Percentiles rank a stretch among this genome's conserved stretches.
These are phyloP conservation scores for Ispidina picta DNA, from an alignment of 2,797 vertebrate species.

Conservation along the genomic window DNA sequence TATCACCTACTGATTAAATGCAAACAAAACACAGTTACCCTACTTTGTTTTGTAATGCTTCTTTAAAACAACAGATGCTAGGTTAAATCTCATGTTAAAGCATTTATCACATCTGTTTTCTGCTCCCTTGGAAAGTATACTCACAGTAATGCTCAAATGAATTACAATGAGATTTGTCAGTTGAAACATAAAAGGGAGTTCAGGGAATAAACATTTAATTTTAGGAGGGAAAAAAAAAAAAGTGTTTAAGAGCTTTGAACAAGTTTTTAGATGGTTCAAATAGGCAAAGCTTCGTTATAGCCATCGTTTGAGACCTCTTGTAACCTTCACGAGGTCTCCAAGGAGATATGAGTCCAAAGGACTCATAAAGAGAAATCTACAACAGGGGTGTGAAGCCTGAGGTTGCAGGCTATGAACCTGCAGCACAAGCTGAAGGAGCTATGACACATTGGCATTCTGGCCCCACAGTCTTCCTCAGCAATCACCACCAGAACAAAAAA, in stretches of 20 bases:
- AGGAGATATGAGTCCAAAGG: neutral
- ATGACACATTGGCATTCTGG: rapidly evolving
- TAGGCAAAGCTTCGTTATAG: neutral
- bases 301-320: neutral
- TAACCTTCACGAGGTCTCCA: neutral
- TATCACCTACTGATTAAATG: neutral
- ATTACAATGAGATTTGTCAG: slow-evolving; percentile 31
- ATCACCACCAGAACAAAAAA: neutral
- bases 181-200: slow-evolving; percentile 7
- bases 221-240: neutral
- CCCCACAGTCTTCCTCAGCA: neutral
- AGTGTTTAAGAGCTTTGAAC: slow-evolving; percentile 8
- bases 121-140: slow-evolving; percentile 26
- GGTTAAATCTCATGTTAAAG: slow-evolving; percentile 34
- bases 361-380: neutral
- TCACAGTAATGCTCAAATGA: neutral
- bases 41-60: slow-evolving; percentile 3
- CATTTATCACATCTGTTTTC: slow-evolving; percentile 40
- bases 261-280: neutral
- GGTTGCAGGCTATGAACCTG: neutral
- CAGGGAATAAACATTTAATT: slow-evolving; percentile 12
- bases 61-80: slow-evolving; percentile 38
- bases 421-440: neutral
- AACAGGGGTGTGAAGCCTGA: neutral
- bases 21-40: neutral